phyloP scores from a whole-genome alignment of 92 coral and sea anemone species.

The Micromussa lordhowensis region DNA sequence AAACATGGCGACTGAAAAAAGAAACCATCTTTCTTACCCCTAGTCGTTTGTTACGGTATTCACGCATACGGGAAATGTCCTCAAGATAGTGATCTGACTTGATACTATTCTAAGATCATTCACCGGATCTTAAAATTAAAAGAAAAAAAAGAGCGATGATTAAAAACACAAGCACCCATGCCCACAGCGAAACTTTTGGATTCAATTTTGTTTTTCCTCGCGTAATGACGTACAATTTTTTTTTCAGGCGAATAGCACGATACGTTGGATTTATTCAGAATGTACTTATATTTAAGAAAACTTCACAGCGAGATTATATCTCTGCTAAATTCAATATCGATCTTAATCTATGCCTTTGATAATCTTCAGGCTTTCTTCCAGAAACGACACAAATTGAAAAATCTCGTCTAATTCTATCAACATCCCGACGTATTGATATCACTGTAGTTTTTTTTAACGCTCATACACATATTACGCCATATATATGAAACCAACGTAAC shows the following conservation, averaged over 20 bases:
- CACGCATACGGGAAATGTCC: neutral
- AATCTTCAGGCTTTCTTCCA: neutral
- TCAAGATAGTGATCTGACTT: neutral
- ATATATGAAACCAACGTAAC: no score
- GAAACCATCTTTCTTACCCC: neutral
- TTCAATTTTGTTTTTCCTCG: neutral
- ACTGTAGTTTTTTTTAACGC: neutral
- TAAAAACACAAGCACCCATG: neutral
- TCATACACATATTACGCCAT: no score
- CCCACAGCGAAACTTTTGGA: neutral
- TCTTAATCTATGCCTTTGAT: conserved; percentile 3
- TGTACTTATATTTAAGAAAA: neutral
- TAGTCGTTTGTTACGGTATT: neutral
- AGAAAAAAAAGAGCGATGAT: neutral
- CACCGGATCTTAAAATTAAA: neutral
- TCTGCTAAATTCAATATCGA: conserved; percentile 21
- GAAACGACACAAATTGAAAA: neutral
- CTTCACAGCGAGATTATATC: neutral
- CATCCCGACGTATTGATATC: neutral
- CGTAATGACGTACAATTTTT: neutral
- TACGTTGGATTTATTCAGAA: neutral
- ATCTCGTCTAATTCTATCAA: neutral
- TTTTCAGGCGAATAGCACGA: neutral
- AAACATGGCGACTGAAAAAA: neutral
- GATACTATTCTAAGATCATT: neutral